phyloP scores from a whole-genome alignment of 92 coral and sea anemone species.

The Porites rus region DNA sequence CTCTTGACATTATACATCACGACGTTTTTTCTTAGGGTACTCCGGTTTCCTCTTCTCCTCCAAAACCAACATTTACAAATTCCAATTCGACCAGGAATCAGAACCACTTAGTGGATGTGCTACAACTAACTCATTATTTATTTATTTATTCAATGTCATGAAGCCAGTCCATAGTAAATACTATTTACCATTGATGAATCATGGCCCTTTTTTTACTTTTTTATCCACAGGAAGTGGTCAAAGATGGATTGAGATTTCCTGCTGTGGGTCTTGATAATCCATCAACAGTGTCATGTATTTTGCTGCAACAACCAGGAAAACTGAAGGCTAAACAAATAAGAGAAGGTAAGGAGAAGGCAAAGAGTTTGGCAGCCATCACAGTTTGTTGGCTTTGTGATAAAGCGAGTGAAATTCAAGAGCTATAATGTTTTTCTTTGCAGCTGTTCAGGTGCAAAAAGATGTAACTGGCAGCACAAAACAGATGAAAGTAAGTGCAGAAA shows the following conservation, averaged over 20 bases:
- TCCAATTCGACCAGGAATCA: too few species aligned
- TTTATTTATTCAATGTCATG: too few species aligned
- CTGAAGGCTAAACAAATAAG: slow-evolving; percentile 96
- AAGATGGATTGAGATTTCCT: slow-evolving; percentile 91
- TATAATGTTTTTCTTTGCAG: slow-evolving; percentile 46
- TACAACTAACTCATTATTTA: too few species aligned
- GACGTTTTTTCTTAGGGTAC: too few species aligned
- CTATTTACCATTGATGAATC: neutral
- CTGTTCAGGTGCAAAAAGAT: slow-evolving; percentile 91
- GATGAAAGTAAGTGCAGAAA: slow-evolving; percentile 77
- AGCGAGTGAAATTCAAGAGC: too few species aligned
- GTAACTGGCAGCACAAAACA: slow-evolving; percentile 90
- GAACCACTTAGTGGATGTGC: too few species aligned
- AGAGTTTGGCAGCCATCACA: neutral
- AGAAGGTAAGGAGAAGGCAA: slow-evolving; percentile 70
- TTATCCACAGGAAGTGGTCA: slow-evolving; percentile 71
- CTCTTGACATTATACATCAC: too few species aligned
- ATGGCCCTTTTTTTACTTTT: neutral
- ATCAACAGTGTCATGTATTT: slow-evolving; percentile 77
- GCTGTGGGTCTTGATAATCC: slow-evolving; percentile 77
- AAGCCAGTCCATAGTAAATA: too few species aligned
- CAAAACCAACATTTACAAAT: too few species aligned
- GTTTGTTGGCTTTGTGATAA: neutral
- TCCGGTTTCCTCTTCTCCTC: too few species aligned
- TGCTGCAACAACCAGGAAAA: slow-evolving; percentile 95